Evolutionary conservation across 2,888 invertebrate genomes (phyloP).

Genomic region (Drosophila fulvimacula): DNA sequence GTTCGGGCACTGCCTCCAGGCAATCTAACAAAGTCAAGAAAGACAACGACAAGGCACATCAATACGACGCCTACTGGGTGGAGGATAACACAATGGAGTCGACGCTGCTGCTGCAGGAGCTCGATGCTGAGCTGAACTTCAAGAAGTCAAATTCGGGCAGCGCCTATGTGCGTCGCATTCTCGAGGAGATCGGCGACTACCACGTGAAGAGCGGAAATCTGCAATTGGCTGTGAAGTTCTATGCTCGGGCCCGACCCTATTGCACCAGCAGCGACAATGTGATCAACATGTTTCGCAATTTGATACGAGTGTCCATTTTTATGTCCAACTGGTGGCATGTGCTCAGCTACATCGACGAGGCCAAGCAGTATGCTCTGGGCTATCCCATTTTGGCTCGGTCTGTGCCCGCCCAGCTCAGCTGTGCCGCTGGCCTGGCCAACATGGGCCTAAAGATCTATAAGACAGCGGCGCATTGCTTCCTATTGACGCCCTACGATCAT

Average conservation of each 20-base stretch:
- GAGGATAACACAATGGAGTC: slow-evolving; percentile 68
- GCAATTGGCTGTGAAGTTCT: slow-evolving; percentile 61
- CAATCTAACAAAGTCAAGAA: neutral
- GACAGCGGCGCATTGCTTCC: slow-evolving; percentile 60
- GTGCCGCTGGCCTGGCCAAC: slow-evolving; percentile 66
- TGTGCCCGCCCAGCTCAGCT: slow-evolving; percentile 59
- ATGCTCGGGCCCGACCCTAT: slow-evolving; percentile 61
- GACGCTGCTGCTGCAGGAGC: slow-evolving; percentile 60
- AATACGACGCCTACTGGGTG: slow-evolving; percentile 62
- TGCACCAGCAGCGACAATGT: slow-evolving; percentile 69
- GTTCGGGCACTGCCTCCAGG: slow-evolving; percentile 2
- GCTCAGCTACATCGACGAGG: slow-evolving; percentile 66
- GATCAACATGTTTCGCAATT: slow-evolving; percentile 61
- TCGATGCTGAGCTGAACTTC: slow-evolving; percentile 65
- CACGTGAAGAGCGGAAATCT: slow-evolving; percentile 67
- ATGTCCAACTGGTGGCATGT: slow-evolving; percentile 75
- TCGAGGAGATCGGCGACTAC: slow-evolving; percentile 71
- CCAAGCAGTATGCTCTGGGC: slow-evolving; percentile 61
- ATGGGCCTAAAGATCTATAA: slow-evolving; percentile 63
- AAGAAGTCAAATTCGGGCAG: slow-evolving; percentile 67
- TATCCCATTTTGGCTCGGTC: slow-evolving; percentile 37
- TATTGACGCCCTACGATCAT: slow-evolving; percentile 37
- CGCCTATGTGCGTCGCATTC: slow-evolving; percentile 57
- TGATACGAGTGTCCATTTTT: slow-evolving; percentile 66
- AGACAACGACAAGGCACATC: neutral